phyloP scores from a whole-genome alignment of 1,140 invertebrate species.

The Nixonia krombeini region DNA sequence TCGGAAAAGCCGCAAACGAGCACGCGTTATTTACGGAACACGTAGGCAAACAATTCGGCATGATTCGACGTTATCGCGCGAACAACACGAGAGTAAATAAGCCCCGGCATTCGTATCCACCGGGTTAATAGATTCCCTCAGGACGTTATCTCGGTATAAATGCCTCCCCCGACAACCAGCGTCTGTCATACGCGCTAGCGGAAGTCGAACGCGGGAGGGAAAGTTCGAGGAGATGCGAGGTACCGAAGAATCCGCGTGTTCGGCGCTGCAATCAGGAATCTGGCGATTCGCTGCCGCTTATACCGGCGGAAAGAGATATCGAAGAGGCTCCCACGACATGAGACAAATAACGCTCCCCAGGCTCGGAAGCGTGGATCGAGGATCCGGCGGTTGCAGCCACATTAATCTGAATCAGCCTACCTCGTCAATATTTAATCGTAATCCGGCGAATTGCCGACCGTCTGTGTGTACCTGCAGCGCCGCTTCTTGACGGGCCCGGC shows the following conservation, averaged over 20 bases:
- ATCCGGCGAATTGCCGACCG: conserved; percentile 57
- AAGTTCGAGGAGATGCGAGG: conserved; percentile 20
- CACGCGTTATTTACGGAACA: too few species aligned
- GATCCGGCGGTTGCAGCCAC: conserved; percentile 35
- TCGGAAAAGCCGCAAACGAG: too few species aligned
- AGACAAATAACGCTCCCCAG: conserved; percentile 53
- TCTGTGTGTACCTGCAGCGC: conserved; percentile 32
- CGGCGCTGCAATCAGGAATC: too few species aligned
- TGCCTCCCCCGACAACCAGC: conserved; percentile 49
- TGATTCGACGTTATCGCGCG: conserved; percentile 51
- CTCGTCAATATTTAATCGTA: conserved; percentile 65
- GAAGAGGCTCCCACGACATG: conserved; percentile 36
- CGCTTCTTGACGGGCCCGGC: conserved; percentile 16
- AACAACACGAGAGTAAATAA: conserved; percentile 48
- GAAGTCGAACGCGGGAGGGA: background rate
- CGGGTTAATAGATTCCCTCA: conserved; percentile 51
- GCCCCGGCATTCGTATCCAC: conserved; percentile 42
- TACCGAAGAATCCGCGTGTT: too few species aligned
- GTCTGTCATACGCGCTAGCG: conserved; percentile 47
- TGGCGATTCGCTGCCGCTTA: too few species aligned
- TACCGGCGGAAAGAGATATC: background rate
- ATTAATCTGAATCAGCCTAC: conserved; percentile 64
- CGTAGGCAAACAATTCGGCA: conserved; percentile 2
- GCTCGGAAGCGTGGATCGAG: conserved; percentile 31
- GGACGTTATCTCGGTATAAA: conserved; percentile 56